phyloP scores from a whole-genome alignment of 1,140 invertebrate genomes.

The Armadillidium nasatum region DNA sequence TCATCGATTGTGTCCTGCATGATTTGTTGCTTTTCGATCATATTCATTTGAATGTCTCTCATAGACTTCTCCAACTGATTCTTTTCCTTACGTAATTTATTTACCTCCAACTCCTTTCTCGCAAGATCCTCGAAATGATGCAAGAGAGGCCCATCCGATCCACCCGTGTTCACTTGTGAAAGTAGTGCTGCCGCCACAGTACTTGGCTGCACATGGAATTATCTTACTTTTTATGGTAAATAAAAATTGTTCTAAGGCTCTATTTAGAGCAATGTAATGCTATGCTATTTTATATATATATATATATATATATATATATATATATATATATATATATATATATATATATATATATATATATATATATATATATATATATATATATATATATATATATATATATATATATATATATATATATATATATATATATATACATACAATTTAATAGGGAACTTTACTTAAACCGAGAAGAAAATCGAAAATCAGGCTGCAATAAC shows the following conservation, averaged over 20 bases:
- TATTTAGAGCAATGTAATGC: background rate
- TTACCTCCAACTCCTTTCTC: constrained; percentile 71
- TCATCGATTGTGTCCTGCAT: constrained; percentile 56
- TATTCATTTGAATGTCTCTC: constrained; percentile 60
- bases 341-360: no score
- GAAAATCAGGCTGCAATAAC: no score
- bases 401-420: no score
- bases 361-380: no score
- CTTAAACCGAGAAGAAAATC: no score
- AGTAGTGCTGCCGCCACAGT: constrained; percentile 36
- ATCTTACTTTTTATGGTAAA: no score
- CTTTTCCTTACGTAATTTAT: constrained; percentile 65
- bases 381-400: no score
- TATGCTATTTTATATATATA: no score
- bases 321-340: no score
- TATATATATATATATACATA: no score
- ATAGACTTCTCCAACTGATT: constrained; percentile 64
- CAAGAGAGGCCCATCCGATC: constrained; percentile 60
- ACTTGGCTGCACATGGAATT: background rate
- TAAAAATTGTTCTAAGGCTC: background rate
- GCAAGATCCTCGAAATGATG: constrained; percentile 80
- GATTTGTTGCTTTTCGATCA: constrained; percentile 56
- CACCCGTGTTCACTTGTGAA: constrained; percentile 35
- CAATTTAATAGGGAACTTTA: no score
- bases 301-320: no score